A percentile compares a stretch with the other conserved stretches of the same genome.
These are phyloP conservation scores for Pipa parva DNA, from an alignment of 2,113 vertebrate species.

Conservation along the genomic window DNA sequence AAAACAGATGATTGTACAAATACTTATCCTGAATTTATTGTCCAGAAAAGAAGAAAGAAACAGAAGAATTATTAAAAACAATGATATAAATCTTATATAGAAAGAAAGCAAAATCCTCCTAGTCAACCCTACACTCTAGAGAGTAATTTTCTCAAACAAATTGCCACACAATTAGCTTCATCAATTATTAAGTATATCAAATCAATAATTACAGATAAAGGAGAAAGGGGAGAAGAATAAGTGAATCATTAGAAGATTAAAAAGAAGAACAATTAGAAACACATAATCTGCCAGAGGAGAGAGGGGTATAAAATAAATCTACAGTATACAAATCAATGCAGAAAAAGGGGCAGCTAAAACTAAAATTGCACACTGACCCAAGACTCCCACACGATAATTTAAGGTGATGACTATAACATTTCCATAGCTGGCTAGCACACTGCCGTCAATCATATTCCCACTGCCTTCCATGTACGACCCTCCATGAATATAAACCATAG, in stretches of 20 bases:
- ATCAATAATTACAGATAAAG: slow-evolving; percentile 51
- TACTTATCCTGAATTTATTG: too few relatives aligned
- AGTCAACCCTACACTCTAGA: slow-evolving; percentile 6
- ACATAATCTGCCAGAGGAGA: background rate
- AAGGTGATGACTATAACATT: slow-evolving; percentile 98
- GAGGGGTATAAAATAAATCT: background rate
- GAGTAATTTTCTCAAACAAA: slow-evolving; percentile 20
- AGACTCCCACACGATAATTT: slow-evolving; percentile 96
- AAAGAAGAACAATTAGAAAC: background rate
- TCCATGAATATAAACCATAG: slow-evolving; percentile 98
- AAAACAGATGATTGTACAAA: too few relatives aligned
- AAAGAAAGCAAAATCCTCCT: background rate
- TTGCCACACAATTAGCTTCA: slow-evolving; percentile 46
- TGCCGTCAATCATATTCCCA: slow-evolving; percentile 98
- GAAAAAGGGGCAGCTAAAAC: too few relatives aligned
- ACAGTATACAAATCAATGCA: too few relatives aligned
- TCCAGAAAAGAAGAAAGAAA: too few relatives aligned
- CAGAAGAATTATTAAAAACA: too few relatives aligned
- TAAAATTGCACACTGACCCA: slow-evolving; percentile 68
- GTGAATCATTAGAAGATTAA: background rate
- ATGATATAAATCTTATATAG: too few relatives aligned
- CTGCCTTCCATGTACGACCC: slow-evolving; percentile 99
- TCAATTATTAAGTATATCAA: slow-evolving; percentile 52
- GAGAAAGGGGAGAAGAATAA: background rate
- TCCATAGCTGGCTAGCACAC: slow-evolving; percentile 96